A percentile compares a stretch with the other conserved stretches of the same genome.
These are phyloP conservation scores for Plutella xylostella DNA, from an alignment of 2,888 invertebrate genomes.

Conservation along the genomic window DNA sequence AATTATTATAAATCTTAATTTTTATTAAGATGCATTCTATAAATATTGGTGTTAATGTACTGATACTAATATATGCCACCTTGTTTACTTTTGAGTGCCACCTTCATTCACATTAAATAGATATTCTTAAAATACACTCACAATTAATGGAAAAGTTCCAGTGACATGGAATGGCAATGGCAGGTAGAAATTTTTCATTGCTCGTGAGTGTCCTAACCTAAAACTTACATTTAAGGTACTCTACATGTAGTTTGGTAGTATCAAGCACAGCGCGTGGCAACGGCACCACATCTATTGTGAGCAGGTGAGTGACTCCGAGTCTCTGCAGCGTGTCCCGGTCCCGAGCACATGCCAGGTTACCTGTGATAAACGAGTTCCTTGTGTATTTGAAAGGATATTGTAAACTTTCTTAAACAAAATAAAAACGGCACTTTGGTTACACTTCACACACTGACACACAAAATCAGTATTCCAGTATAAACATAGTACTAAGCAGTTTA, in stretches of 20 bases:
- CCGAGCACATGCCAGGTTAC: slow-evolving; percentile 84
- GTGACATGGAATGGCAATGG: too few species aligned
- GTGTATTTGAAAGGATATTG: not conserved
- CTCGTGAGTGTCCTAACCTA: not conserved
- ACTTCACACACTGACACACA: not conserved
- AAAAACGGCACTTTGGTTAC: not conserved
- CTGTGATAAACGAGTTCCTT: slow-evolving; percentile 42
- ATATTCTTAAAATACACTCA: not conserved
- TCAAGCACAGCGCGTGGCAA: slow-evolving; percentile 80
- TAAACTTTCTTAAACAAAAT: not conserved
- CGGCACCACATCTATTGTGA: slow-evolving; percentile 88
- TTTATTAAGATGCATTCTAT: too few species aligned
- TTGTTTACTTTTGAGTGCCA: not conserved
- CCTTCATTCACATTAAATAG: not conserved
- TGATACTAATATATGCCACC: not conserved
- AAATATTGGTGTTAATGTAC: too few species aligned
- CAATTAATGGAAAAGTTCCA: too few species aligned
- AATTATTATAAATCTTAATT: too few species aligned
- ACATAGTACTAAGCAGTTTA: too few species aligned
- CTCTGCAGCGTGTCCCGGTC: slow-evolving; percentile 75
- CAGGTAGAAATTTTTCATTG: too few species aligned
- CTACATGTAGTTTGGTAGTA: slow-evolving; percentile 73
- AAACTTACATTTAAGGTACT: slow-evolving; percentile 78
- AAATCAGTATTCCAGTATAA: not conserved
- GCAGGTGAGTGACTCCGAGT: slow-evolving; percentile 78